Evolutionary conservation across 92 coral and sea anemone genomes (phyloP), one percentile per base, ranked within the genome.

Genomic region (Porites cylindrica): DNA sequence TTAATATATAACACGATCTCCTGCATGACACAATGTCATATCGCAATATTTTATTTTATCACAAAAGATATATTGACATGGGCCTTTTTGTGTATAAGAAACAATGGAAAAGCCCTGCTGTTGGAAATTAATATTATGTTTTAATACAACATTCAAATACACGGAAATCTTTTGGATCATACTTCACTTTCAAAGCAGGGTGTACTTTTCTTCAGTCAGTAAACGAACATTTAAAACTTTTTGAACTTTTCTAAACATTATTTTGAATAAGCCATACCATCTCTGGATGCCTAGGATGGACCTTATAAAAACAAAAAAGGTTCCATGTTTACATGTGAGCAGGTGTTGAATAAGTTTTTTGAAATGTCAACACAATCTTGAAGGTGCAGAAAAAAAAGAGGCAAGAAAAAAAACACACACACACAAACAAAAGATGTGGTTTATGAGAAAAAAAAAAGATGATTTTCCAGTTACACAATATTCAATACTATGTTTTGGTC

Each of bases 1-100:
- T 81, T 70, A 81, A 81, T 81, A 81, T 81, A 67, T 81, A n/a
- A 81, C 47, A 54, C 54, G 76, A 68, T 81, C 47, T 38, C 47
- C 6, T 38, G 47, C 6, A 0, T 69, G 26, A 69, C 20, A 66
- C 29, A 56, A 69, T 52, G 54, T 54, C 75, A 51, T 68, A 12
- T 64, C 58, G 64, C 67, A 66, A 66, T 79, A 53, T 66, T 67
- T 51, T 67, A 81, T n/a, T 66, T 66, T 72, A 70, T 51, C 63
- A 79, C 29, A 23, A 54, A 23, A 54, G 16, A 66, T 51, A 52
- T 13, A 68, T 79, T 70, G 17, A 54, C 17, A 54, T 24, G 23
- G 19, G 67, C 50, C 85, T 69, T 66, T 62, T 43, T 24, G 71
- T 10, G 47, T 24, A 53, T 11, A 78, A 56, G 26, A 23, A 23